Percentiles rank a stretch among this genome's conserved stretches.
These are phyloP conservation scores for Rhinopomastus cyanomelas DNA, from an alignment of 2,113 vertebrate species.

Conservation along the genomic window DNA sequence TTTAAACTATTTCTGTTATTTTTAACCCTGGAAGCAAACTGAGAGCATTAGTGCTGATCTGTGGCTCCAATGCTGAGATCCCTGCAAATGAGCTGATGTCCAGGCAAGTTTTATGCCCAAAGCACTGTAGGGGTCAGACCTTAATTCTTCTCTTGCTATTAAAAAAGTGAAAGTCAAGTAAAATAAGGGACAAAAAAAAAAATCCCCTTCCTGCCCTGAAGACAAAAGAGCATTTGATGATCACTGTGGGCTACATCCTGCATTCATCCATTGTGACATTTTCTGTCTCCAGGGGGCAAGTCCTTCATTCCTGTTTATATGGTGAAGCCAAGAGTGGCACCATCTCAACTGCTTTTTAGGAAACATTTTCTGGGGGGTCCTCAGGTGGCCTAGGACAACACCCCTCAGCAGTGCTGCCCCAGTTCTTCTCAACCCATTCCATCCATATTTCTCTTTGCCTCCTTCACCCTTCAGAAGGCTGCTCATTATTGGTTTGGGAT, in stretches of 20 bases:
- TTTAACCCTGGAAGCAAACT: neutral
- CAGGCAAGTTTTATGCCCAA: neutral
- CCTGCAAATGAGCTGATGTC: neutral
- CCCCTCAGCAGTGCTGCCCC: neutral
- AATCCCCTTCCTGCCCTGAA: neutral
- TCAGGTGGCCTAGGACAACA: neutral
- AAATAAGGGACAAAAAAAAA: neutral
- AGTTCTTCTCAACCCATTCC: neutral
- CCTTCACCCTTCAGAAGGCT: neutral
- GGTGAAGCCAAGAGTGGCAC: neutral
- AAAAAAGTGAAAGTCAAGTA: neutral
- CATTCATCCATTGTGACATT: neutral
- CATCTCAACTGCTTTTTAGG: neutral
- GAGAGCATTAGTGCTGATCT: neutral
- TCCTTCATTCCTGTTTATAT: accelerated
- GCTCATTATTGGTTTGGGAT: neutral
- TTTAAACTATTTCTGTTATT: neutral
- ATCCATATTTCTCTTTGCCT: neutral
- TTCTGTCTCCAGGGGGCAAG: neutral
- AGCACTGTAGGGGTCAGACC: neutral
- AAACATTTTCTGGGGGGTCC: neutral
- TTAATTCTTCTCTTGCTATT: neutral
- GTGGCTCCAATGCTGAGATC: neutral
- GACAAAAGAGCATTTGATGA: neutral
- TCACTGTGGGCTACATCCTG: neutral